Evolutionary conservation across 2,113 vertebrate genomes (phyloP).

Genomic region (Tachycineta bicolor): DNA sequence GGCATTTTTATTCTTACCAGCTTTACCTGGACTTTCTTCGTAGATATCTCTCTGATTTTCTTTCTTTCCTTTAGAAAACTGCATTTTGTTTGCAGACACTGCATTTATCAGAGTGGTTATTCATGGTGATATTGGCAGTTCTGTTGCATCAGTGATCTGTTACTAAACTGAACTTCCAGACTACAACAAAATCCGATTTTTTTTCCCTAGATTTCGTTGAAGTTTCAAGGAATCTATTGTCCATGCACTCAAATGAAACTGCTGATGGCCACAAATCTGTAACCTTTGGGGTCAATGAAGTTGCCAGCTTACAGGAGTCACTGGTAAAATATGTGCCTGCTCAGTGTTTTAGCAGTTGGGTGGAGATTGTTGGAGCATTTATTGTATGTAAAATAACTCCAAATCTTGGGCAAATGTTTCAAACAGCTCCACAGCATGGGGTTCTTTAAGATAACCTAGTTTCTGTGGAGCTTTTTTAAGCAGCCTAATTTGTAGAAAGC

Average conservation of each 20-base stretch:
- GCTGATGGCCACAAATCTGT: slow-evolving; percentile 10
- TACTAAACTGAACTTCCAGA: neutral
- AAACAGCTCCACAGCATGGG: neutral
- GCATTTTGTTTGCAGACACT: neutral
- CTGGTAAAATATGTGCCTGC: slow-evolving; percentile 50
- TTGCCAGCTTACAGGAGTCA: slow-evolving; percentile 69
- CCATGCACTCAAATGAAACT: slow-evolving; percentile 70
- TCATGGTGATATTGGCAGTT: neutral
- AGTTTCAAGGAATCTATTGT: slow-evolving; percentile 80
- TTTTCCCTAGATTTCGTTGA: slow-evolving; percentile 82
- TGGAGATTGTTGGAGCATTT: neutral
- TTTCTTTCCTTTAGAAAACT: neutral
- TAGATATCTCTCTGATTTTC: neutral
- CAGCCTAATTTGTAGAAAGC: neutral
- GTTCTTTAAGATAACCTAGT: neutral
- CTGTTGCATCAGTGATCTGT: neutral
- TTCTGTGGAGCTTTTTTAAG: neutral
- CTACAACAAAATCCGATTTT: neutral
- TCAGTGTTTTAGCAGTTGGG: neutral
- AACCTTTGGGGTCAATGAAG: slow-evolving; percentile 54
- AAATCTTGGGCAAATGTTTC: neutral
- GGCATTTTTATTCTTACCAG: neutral
- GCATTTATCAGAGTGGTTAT: neutral
- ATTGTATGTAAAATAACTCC: neutral
- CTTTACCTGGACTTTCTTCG: neutral